A percentile compares a stretch with the other conserved stretches of the same genome.
Evolutionary conservation across 92 coral and sea anemone species (phyloP).

Genomic region (Umimayanthus chanpuru): DNA sequence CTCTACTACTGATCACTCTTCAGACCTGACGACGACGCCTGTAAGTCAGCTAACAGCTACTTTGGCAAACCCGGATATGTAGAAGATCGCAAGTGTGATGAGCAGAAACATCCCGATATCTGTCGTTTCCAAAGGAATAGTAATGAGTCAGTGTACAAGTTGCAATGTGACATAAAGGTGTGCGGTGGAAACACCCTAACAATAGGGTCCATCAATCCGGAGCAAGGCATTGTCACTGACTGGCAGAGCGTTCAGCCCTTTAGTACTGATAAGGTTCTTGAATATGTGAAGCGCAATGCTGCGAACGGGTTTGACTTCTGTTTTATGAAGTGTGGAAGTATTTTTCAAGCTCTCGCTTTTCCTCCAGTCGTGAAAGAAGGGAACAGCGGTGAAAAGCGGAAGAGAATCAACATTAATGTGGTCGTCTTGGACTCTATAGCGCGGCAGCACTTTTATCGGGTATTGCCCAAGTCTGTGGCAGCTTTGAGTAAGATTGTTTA

Average conservation of each 20-base stretch:
- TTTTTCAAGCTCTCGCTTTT: too few species aligned
- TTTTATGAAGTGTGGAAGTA: too few species aligned
- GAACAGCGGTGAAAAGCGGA: too few species aligned
- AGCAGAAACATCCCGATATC: constrained; percentile 15
- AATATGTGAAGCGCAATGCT: too few species aligned
- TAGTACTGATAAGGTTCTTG: constrained; percentile 22
- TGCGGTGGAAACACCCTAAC: constrained; percentile 29
- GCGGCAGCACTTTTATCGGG: too few species aligned
- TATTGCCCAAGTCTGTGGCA: too few species aligned
- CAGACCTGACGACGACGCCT: constrained; percentile 21
- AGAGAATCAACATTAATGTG: too few species aligned
- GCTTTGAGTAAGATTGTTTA: too few species aligned
- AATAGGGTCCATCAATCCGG: constrained; percentile 29
- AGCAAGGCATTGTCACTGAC: constrained; percentile 33
- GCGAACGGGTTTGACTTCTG: too few species aligned
- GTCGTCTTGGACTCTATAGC: too few species aligned
- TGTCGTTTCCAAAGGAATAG: constrained; percentile 10
- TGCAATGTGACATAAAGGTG: constrained; percentile 20
- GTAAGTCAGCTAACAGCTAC: constrained; percentile 16
- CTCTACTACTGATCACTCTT: background rate
- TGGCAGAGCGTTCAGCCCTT: constrained; percentile 31
- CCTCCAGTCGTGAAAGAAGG: too few species aligned
- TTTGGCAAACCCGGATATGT: constrained; percentile 28
- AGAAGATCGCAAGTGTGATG: constrained; percentile 36
- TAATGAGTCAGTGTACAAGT: background rate